Percentiles rank a stretch among this genome's conserved stretches.
Conservation (phyloP, 2,888 invertebrate species). For the Amphipyra tragopoginis region DNA sequence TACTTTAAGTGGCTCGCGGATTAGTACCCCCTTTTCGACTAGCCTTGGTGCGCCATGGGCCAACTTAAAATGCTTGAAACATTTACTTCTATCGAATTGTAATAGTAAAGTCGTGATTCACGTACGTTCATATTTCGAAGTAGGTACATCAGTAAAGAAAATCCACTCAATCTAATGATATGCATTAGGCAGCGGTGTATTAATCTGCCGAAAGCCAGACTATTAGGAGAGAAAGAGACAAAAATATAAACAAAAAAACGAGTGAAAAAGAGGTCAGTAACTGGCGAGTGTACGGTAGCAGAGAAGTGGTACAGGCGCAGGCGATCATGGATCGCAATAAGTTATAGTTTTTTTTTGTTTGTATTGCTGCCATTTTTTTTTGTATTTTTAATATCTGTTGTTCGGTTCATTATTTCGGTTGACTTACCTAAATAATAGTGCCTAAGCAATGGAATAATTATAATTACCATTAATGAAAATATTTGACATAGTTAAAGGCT, state of each 20-base stretch:
- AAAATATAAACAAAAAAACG: slow-evolving; percentile 71
- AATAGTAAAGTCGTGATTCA: slow-evolving; percentile 46
- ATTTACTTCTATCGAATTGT: slow-evolving; percentile 15
- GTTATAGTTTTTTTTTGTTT: slow-evolving; percentile 5
- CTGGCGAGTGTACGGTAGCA: slow-evolving; percentile 83
- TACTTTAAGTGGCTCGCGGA: no score
- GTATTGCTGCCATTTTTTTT: background rate
- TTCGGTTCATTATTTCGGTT: slow-evolving; percentile 1
- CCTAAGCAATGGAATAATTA: no score
- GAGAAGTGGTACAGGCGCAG: slow-evolving; percentile 57
- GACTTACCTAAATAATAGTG: background rate
- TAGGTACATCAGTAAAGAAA: slow-evolving; percentile 33
- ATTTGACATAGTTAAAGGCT: no score
- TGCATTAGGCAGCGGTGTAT: slow-evolving; percentile 82
- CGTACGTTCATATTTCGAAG: slow-evolving; percentile 23
- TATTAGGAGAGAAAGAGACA: slow-evolving; percentile 77
- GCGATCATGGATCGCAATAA: slow-evolving; percentile 37
- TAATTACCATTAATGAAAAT: no score
- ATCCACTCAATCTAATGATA: slow-evolving; percentile 86
- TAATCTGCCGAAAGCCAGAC: slow-evolving; percentile 82
- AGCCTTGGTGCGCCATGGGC: no score
- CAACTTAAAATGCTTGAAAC: background rate
- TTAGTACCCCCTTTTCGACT: no score
- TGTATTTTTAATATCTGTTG: slow-evolving; percentile 7
- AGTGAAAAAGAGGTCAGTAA: slow-evolving; percentile 83